Conservation (phyloP, 2,888 invertebrate genomes). For the Heliconius erato region DNA sequence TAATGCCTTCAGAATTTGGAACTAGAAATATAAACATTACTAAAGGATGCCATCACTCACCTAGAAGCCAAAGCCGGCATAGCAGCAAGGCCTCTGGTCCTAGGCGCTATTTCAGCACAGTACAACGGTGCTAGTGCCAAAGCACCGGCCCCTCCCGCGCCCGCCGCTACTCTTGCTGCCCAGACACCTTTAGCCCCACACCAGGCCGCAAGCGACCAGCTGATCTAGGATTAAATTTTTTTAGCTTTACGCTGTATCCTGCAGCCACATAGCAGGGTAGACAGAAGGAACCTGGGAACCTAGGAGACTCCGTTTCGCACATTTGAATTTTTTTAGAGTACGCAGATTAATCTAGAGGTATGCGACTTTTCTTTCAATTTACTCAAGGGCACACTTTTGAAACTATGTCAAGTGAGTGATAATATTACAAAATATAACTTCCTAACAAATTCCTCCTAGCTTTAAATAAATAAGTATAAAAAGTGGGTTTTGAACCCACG, state of each 20-base stretch:
- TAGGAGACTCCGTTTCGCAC: not conserved
- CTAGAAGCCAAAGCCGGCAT: slow-evolving; percentile 80
- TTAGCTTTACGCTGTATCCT: not conserved
- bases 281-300: not conserved
- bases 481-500: not conserved
- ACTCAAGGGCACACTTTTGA: too few relatives aligned
- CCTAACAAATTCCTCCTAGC: too few relatives aligned
- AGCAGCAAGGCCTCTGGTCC: slow-evolving; percentile 75
- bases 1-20: too few relatives aligned
- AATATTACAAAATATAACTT: too few relatives aligned
- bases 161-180: slow-evolving; percentile 79
- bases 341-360: too few relatives aligned
- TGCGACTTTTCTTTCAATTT: too few relatives aligned
- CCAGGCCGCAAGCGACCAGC: slow-evolving; percentile 81
- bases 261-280: not conserved
- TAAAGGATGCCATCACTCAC: slow-evolving; percentile 54
- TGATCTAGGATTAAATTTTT: slow-evolving; percentile 61
- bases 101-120: slow-evolving; percentile 80
- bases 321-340: too few relatives aligned
- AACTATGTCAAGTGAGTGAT: too few relatives aligned
- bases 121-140: slow-evolving; percentile 75
- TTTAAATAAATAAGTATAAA: too few relatives aligned
- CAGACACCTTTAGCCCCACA: slow-evolving; percentile 77
- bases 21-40: too few relatives aligned
- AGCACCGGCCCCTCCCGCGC: slow-evolving; percentile 79